Base-by-base conservation (phyloP, 2,888 invertebrate species). In the Folsomia candida region DNA sequence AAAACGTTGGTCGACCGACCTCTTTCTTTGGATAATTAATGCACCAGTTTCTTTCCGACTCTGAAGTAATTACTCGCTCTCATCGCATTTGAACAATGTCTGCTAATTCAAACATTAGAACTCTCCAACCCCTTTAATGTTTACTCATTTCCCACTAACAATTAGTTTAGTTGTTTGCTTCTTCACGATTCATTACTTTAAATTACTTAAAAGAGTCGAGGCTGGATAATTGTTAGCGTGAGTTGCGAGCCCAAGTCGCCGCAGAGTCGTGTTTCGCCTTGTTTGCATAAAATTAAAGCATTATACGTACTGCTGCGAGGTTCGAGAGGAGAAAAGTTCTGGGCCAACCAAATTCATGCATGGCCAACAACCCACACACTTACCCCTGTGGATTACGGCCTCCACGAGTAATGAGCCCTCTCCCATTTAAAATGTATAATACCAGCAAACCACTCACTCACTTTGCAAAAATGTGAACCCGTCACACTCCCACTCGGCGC, bases 121-220 rank as follows among this genome's bases (percentile, higher is more conserved):
- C 37, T 14, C 14, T 37, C 37, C 37, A 9, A 37, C 18, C 9
- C 26, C 29, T 62, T n/a, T 62, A 29, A 20, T 59, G 59, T 59
- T 59, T 59, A 59, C 59, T 59, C 59, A 59, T 59, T 59, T 26
- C 27, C 59, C 22, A 25, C 27, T 59, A 54, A 54, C 54, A 54
- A 54, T 54, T 54, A 54, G 54, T 54, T 54, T 54, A 54, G 54
- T 54, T 54, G 54, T 54, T 54, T 54, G 54, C 65, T 57, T 25
- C 26, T 65, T 65, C 65, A 65, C 65, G 54, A 24, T 65, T 65
- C 65, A 65, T 65, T 65, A 65, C 65, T 65, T 65, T 65, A 57
- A 65, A 65, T 54, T 65, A 54, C 65, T 54, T 54, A 22, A 37
- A 37, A 37, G 54, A 54, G 11, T 6, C 22, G 20, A 22, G 37